Percentiles rank a stretch among this genome's conserved stretches.
phyloP scores from a whole-genome alignment of 1,140 invertebrate genomes.

The Lineus longissimus region DNA sequence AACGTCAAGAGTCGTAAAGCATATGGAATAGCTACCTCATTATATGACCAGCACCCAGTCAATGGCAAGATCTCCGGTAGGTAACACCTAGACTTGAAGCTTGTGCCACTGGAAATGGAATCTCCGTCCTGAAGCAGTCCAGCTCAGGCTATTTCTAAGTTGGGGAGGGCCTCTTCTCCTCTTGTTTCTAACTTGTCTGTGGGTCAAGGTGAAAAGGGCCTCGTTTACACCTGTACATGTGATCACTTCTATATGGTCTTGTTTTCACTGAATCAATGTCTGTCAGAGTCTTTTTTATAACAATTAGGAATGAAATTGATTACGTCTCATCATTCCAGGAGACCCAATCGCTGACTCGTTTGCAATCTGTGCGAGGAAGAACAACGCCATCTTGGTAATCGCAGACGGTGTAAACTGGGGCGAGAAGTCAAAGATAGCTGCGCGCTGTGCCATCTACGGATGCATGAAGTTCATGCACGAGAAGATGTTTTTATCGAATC shows the following conservation, averaged over 20 bases:
- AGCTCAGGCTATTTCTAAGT: too few species aligned
- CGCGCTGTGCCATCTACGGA: slow-evolving; percentile 81
- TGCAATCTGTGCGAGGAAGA: slow-evolving; percentile 73
- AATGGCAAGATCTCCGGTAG: slow-evolving; percentile 51
- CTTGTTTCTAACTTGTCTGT: too few species aligned
- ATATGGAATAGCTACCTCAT: slow-evolving; percentile 50
- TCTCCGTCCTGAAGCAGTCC: too few species aligned
- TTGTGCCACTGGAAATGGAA: too few species aligned
- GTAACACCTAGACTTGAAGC: neutral
- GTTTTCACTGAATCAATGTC: too few species aligned
- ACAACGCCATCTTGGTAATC: slow-evolving; percentile 76
- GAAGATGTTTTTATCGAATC: slow-evolving; percentile 62
- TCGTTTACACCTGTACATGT: too few species aligned
- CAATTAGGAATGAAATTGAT: too few species aligned
- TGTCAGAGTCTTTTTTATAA: too few species aligned
- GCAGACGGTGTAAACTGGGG: slow-evolving; percentile 95
- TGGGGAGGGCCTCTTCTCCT: too few species aligned
- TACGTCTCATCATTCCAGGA: slow-evolving; percentile 54
- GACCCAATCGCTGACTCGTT: slow-evolving; percentile 89
- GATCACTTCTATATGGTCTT: too few species aligned
- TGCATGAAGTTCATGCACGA: slow-evolving; percentile 81
- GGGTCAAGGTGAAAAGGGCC: too few species aligned
- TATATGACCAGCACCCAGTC: slow-evolving; percentile 53
- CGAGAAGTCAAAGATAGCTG: slow-evolving; percentile 81
- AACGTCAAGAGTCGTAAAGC: slow-evolving; percentile 46